Evolutionary conservation across 2,113 vertebrate genomes (phyloP).

Genomic region (Dasyurus viverrinus): DNA sequence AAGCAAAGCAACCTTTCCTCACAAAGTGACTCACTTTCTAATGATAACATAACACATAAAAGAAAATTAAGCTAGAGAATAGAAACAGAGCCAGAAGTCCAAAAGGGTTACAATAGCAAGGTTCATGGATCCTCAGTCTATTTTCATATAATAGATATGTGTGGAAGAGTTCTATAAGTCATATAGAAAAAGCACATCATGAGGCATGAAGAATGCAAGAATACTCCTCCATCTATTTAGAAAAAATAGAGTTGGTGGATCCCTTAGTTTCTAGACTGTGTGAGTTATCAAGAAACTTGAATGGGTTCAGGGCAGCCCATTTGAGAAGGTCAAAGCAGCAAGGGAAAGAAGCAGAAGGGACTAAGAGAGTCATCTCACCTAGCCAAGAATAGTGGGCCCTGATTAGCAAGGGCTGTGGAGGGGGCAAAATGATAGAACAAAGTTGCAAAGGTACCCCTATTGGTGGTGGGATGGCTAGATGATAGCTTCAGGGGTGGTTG

Average conservation of each 20-base stretch:
- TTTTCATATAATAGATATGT: neutral
- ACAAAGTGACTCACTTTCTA: no score
- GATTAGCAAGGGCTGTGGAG: neutral
- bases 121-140: neutral
- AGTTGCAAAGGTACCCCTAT: neutral
- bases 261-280: neutral
- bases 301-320: neutral
- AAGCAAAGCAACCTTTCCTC: no score
- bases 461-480: neutral
- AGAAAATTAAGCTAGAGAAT: neutral
- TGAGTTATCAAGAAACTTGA: neutral
- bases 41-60: no score
- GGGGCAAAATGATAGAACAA: neutral
- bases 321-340: neutral
- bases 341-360: neutral
- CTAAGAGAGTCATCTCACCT: neutral
- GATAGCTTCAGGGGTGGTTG: neutral
- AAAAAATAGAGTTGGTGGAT: neutral
- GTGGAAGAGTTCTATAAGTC: neutral
- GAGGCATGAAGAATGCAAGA: neutral
- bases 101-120: neutral
- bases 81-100: neutral
- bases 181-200: neutral
- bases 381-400: neutral
- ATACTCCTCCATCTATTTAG: neutral